These are phyloP conservation scores for Macaca mulatta DNA, from an alignment of 2,113 vertebrate genomes.

Conservation along the genomic window DNA sequence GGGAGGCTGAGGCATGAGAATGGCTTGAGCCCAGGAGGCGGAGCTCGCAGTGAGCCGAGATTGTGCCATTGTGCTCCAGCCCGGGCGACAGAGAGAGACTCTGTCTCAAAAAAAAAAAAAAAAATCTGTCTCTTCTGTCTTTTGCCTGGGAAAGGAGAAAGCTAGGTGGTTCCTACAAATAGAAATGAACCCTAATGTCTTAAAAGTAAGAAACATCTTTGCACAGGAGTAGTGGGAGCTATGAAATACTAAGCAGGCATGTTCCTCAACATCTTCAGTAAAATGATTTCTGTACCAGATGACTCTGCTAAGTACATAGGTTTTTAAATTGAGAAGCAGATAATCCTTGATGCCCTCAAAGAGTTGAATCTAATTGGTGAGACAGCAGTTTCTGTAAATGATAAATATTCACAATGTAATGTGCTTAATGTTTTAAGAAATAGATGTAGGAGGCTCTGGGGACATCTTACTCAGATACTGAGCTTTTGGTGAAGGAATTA, in stretches of 20 bases:
- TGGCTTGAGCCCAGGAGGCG: no score
- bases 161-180: not conserved
- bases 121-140: not conserved
- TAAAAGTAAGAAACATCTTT: slow-evolving; percentile 5
- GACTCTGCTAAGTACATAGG: not conserved
- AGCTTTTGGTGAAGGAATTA: slow-evolving; percentile 3
- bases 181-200: not conserved
- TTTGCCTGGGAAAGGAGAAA: not conserved
- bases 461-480: not conserved
- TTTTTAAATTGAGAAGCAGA: slow-evolving; percentile 3
- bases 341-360: not conserved
- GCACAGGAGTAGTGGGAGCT: not conserved
- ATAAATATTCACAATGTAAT: not conserved
- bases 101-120: no score
- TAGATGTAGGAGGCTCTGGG: not conserved
- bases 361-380: not conserved
- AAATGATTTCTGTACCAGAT: slow-evolving; percentile 34
- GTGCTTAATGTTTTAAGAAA: not conserved
- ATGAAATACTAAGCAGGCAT: slow-evolving; percentile 3
- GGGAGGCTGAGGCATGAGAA: no score
- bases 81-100: no score
- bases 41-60: no score
- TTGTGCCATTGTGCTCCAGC: no score
- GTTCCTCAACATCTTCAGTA: not conserved
- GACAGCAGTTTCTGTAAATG: not conserved